phyloP scores from a whole-genome alignment of 1,140 invertebrate species.

The Ganaspis sp. region DNA sequence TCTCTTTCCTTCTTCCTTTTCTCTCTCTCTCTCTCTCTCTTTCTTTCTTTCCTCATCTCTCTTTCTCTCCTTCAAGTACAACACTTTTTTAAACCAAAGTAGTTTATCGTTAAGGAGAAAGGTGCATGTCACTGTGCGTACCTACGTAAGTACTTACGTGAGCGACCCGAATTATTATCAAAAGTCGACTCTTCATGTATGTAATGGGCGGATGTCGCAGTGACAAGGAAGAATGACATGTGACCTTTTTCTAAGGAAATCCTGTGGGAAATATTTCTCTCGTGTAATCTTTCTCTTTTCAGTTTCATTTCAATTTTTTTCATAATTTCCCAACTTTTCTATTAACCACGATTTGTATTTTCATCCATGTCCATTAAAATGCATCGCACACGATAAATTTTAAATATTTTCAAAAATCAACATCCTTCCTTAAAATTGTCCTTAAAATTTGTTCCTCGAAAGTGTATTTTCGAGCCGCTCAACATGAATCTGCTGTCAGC shows the following conservation, averaged over 20 bases:
- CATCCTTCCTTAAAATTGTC: too few species aligned
- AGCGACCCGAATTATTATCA: constrained; percentile 59
- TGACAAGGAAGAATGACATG: constrained; percentile 55
- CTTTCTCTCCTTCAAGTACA: neutral
- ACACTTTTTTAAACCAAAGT: neutral
- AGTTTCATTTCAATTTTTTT: too few species aligned
- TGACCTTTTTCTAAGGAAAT: constrained; percentile 36
- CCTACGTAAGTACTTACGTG: constrained; percentile 42
- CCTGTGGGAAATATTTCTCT: constrained; percentile 49
- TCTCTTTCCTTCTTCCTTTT: constrained; percentile 18
- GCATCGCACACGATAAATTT: too few species aligned
- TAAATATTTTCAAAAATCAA: too few species aligned
- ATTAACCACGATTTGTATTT: too few species aligned
- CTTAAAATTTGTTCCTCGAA: too few species aligned
- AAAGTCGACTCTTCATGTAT: constrained; percentile 47
- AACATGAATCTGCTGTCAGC: too few species aligned
- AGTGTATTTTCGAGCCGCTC: too few species aligned
- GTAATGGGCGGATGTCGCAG: constrained; percentile 62
- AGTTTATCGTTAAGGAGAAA: neutral
- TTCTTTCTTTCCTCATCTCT: neutral
- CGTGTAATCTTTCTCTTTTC: too few species aligned
- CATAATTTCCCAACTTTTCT: too few species aligned
- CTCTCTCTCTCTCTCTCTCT: neutral
- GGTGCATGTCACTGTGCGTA: constrained; percentile 2
- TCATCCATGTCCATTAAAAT: too few species aligned